phyloP scores from a whole-genome alignment of 2,888 invertebrate species.

The Hirtodrosophila alboralis region DNA sequence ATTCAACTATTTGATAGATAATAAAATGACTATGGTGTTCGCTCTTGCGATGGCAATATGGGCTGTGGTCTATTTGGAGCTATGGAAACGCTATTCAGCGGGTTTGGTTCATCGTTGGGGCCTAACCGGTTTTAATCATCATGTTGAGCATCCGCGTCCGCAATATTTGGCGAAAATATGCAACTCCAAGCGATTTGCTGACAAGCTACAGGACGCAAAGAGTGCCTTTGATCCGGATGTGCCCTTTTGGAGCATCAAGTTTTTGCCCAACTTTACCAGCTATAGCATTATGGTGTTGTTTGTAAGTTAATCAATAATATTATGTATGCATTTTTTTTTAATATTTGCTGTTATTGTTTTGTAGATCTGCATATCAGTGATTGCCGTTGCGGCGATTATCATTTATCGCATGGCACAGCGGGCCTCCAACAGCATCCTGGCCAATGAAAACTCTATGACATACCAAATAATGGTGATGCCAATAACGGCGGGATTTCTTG shows the following conservation, averaged over 20 bases:
- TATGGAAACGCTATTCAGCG: slow-evolving; percentile 92
- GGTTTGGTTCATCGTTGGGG: slow-evolving; percentile 94
- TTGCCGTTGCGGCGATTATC: slow-evolving; percentile 90
- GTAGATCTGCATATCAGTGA: slow-evolving; percentile 89
- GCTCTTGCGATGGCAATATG: slow-evolving; percentile 93
- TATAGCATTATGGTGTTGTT: slow-evolving; percentile 86
- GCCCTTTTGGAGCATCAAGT: slow-evolving; percentile 90
- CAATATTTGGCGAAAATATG: slow-evolving; percentile 88
- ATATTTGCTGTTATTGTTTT: too few relatives aligned
- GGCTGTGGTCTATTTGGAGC: slow-evolving; percentile 91
- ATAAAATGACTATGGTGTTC: slow-evolving; percentile 91
- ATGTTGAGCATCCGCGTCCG: slow-evolving; percentile 91
- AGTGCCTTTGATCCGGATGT: slow-evolving; percentile 88
- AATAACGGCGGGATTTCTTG: slow-evolving; percentile 90
- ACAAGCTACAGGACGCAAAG: slow-evolving; percentile 14
- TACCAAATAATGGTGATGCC: slow-evolving; percentile 89
- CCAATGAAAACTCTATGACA: slow-evolving; percentile 84
- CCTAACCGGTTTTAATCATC: slow-evolving; percentile 89
- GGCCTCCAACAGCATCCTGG: slow-evolving; percentile 86
- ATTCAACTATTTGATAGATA: slow-evolving; percentile 92
- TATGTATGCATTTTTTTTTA: slow-evolving; percentile 34
- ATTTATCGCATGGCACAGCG: slow-evolving; percentile 89
- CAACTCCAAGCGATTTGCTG: slow-evolving; percentile 83
- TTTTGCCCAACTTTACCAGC: slow-evolving; percentile 89
- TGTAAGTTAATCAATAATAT: slow-evolving; percentile 56